These are phyloP conservation scores for Drosophila lacteicornis DNA, from an alignment of 1,140 invertebrate species.

Conservation along the genomic window DNA sequence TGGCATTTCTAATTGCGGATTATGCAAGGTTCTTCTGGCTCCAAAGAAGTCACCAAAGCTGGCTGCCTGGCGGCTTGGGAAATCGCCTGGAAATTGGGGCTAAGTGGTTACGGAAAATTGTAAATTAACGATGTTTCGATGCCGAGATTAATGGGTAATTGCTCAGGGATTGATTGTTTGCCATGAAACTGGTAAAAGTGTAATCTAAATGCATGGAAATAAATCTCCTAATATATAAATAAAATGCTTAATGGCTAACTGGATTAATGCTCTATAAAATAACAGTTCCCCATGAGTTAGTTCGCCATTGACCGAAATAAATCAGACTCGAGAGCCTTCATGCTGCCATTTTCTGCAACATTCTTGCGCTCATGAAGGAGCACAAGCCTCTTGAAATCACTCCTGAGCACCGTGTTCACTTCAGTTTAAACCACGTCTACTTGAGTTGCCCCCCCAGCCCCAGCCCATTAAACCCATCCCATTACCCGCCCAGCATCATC, in stretches of 20 bases:
- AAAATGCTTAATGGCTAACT: constrained; percentile 2
- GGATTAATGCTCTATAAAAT: background rate
- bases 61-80: constrained; percentile 8
- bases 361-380: constrained; percentile 18
- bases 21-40: constrained; percentile 72
- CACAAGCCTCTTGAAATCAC: constrained; percentile 21
- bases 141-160: constrained; percentile 34
- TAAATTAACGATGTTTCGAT: constrained; percentile 18
- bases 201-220: background rate
- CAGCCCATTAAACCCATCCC: constrained; percentile 11
- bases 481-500: constrained; percentile 40
- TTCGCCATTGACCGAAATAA: constrained; percentile 16
- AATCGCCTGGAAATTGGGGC: constrained; percentile 42
- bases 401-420: background rate
- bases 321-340: constrained; percentile 9
- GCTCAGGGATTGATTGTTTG: constrained; percentile 11
- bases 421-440: constrained; percentile 4
- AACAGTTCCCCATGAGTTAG: background rate
- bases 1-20: constrained; percentile 77
- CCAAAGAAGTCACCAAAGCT: constrained; percentile 33
- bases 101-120: constrained; percentile 34
- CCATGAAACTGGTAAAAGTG: background rate
- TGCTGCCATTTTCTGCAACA: constrained; percentile 14
- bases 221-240: background rate
- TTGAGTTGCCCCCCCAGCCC: background rate